Conservation (phyloP, 2,113 vertebrate species). For the Heloderma charlesbogerti region DNA sequence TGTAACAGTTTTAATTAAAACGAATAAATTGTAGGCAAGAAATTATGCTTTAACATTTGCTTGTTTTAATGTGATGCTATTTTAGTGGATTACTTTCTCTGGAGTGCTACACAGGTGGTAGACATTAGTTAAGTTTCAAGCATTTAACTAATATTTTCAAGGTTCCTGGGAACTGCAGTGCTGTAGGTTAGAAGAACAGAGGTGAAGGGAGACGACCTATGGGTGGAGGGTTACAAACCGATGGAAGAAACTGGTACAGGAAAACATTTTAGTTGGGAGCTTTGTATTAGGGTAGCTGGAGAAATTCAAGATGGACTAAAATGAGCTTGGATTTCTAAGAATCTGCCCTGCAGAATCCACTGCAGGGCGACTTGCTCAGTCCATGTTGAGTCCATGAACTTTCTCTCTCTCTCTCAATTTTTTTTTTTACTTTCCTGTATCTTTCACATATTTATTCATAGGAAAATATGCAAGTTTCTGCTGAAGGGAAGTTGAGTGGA, state of each 20-base stretch:
- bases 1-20: slow-evolving; percentile 30
- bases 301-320: too few relatives aligned
- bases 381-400: too few relatives aligned
- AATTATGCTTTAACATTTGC: slow-evolving; percentile 25
- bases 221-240: neutral
- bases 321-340: too few relatives aligned
- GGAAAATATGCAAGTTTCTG: too few relatives aligned
- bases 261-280: neutral
- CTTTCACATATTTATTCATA: too few relatives aligned
- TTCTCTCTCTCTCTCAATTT: too few relatives aligned
- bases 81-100: slow-evolving; percentile 42
- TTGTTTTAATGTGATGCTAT: slow-evolving; percentile 30
- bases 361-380: too few relatives aligned
- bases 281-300: too few relatives aligned
- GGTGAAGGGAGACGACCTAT: neutral
- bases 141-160: slow-evolving; percentile 16
- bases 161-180: neutral
- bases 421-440: too few relatives aligned
- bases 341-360: too few relatives aligned
- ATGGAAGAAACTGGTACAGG: neutral
- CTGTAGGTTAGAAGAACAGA: neutral
- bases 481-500: too few relatives aligned
- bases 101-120: slow-evolving; percentile 35
- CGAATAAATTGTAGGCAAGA: slow-evolving; percentile 38
- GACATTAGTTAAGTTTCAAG: slow-evolving; percentile 51